Evolutionary conservation across 2,797 vertebrate genomes (phyloP), one percentile per base, ranked within the genome.

Genomic region (Rhabdophis nuchalis): DNA sequence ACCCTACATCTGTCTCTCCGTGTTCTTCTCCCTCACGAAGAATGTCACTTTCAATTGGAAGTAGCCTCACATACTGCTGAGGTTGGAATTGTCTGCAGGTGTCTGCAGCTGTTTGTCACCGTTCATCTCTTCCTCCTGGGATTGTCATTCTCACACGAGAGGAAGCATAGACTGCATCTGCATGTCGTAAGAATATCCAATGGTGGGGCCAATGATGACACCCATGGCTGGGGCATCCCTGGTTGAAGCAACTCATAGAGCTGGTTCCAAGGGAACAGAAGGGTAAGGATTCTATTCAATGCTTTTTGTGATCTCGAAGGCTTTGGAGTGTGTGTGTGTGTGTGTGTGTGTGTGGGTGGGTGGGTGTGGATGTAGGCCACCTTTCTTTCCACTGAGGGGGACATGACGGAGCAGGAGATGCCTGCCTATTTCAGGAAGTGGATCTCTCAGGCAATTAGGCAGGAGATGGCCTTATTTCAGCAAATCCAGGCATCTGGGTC

Each of bases 1-100:
- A 57, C n/a, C 56, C 85, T 61, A 64, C 52, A 61, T 41, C 68
- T 92, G 86, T 57, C 86, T 85, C 86, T 54, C 82, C 25, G 32
- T 90, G 68, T 88, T 88, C 23, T 29, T n/a, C 16, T 68, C 57
- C 56, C 58, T 68, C 57, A 29, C 56, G 29, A 90, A 58, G 36
- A 36, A 93, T 90, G 89, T 93, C 93, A 88, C 58, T 68, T 88
- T 72, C 50, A 92, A 85, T 92, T 88, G 86, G 41, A 29, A 82
- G 52, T 41, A 7, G n/a, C 5, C 50, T 57, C 58, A 29, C 29
- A 85, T 88, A 85, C 14, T 72, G 68, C 52, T 16, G 58, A 23
- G 52, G 86, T 41, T 88, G 56, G 23, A 29, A 29, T n/a, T 90
- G 91, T 88, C 86, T 88, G 56, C 89, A 92, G 86, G 89, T 93